Conservation (phyloP, 2,113 vertebrate genomes). For the Danio rerio region GRCz12tu NC_133183.1:30071501-30072000, state of each 20-base stretch:
- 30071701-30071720: too few species aligned
- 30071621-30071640: background rate
- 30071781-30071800: too few species aligned
- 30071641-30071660: background rate
- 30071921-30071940: conserved; percentile 25
- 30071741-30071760: too few species aligned
- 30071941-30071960: conserved; percentile 4
- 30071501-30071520: background rate
- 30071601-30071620: background rate
- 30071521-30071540: conserved; percentile 7
- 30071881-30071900: conserved; percentile 36
- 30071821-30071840: too few species aligned
- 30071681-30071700: too few species aligned
- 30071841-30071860: background rate
- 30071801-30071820: too few species aligned
- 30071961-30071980: conserved; percentile 25
- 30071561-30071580: background rate
- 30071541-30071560: background rate
- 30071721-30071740: too few species aligned
- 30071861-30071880: background rate
- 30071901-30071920: conserved; percentile 18
- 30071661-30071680: too few species aligned
- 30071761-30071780: too few species aligned
- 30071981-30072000: background rate
- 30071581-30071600: conserved; percentile 14